Evolutionary conservation across 1,140 invertebrate species (phyloP).

Genomic region (Venustaconcha ellipsiformis): DNA sequence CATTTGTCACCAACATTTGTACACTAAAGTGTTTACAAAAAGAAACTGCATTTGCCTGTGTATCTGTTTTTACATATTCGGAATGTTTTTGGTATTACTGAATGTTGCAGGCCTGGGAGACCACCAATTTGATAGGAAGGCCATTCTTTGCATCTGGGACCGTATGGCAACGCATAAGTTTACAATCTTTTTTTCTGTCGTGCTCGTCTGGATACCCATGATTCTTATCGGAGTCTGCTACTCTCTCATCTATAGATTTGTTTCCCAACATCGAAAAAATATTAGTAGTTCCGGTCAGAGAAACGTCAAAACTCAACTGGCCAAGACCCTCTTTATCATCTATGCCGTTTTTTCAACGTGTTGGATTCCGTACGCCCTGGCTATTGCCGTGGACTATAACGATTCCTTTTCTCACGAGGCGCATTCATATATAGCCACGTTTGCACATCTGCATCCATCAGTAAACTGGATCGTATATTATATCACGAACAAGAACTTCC

Average conservation of each 20-base stretch:
- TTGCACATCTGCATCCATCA: constrained; percentile 51
- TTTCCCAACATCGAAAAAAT: constrained; percentile 18
- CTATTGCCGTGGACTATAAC: constrained; percentile 37
- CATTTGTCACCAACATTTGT: constrained; percentile 50
- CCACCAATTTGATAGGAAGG: constrained; percentile 57
- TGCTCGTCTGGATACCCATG: constrained; percentile 51
- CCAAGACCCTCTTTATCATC: constrained; percentile 45
- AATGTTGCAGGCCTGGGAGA: constrained; percentile 51
- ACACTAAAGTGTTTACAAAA: constrained; percentile 49
- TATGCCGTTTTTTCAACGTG: constrained; percentile 46
- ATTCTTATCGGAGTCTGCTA: constrained; percentile 50
- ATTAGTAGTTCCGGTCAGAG: not conserved
- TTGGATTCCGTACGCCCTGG: constrained; percentile 47
- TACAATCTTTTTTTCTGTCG: constrained; percentile 50
- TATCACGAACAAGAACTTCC: constrained; percentile 43
- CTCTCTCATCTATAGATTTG: constrained; percentile 44
- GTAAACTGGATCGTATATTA: constrained; percentile 52
- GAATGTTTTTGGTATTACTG: constrained; percentile 34
- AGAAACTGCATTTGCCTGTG: constrained; percentile 42
- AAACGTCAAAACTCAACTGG: constrained; percentile 24
- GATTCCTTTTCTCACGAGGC: constrained; percentile 31
- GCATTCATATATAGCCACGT: constrained; percentile 42
- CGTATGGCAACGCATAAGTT: constrained; percentile 54
- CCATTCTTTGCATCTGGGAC: constrained; percentile 57
- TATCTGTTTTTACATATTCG: constrained; percentile 38